Evolutionary conservation across 1,140 invertebrate genomes (phyloP), one percentile per base, ranked within the genome.

Genomic region (Drosophila ohnishii): DNA sequence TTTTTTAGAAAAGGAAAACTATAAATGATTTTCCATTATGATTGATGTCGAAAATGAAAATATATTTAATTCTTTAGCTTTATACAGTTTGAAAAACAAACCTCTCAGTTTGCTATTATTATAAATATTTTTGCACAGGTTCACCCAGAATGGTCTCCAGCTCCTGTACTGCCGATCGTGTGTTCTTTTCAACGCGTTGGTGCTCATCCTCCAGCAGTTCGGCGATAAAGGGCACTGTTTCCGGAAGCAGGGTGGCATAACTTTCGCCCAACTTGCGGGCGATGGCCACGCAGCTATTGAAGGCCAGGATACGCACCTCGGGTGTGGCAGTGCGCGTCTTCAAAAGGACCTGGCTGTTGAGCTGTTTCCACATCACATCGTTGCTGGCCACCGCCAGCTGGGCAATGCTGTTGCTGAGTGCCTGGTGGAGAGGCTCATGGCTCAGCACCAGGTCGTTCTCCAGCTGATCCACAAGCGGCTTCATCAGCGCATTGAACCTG

Each of bases 281-380:
- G 47, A 97, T 94, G 63, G 95, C 94, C 16, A 95, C 94, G 75
- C 96, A 90, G 62, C 93, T 93, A 63, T 95, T 93, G 35, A 96
- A 92, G 2, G 94, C 93, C 30, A 93, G 79, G 9, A 95, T 93
- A 72, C 92, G 92, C 55, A 95, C 93, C 70, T 94, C 93, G 2
- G 95, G 92, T 56, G 95, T 94, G 75, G 94, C 93, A 81, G 96
- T 95, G 73, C 96, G 94, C 0, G 97, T 97, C 92, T 98, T 98
- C 45, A 98, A 92, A 16, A 98, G 92, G 56, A 98, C 95, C 92
- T 98, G 96, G 92, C 97, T 97, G 87, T 98, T 97, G 4, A 98
- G 92, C 77, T 96, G 94, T 90, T 98, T 98, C 95, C 97, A 98
- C 4, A 97, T 88, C 0, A 95, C 94, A 90, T 98, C 97, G 83